Conservation (phyloP, 2,888 invertebrate genomes). For the Linnaemya tessellans region DNA sequence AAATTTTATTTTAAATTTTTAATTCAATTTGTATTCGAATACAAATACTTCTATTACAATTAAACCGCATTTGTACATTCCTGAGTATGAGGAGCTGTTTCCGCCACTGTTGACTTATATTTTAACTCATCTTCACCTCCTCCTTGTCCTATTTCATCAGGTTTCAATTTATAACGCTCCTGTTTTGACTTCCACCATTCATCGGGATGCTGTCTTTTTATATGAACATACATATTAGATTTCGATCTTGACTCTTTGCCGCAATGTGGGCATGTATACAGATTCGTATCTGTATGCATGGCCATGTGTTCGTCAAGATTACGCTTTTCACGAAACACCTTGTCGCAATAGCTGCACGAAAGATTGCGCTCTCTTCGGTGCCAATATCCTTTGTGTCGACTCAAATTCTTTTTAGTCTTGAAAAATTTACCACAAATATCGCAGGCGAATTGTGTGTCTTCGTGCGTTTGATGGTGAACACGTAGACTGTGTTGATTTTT, state of each 20-base stretch:
- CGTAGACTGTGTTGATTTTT: conserved; percentile 78
- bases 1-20: not conserved
- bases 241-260: conserved; percentile 80
- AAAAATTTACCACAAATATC: conserved; percentile 74
- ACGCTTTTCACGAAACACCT: conserved; percentile 79
- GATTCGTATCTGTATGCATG: conserved; percentile 79
- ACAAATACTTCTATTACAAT: conserved; percentile 4
- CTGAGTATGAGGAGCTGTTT: not conserved
- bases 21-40: not conserved
- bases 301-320: conserved; percentile 80
- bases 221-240: conserved; percentile 81
- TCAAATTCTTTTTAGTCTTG: conserved; percentile 77
- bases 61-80: conserved; percentile 31
- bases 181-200: conserved; percentile 79
- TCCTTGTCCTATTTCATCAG: conserved; percentile 26
- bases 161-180: conserved; percentile 72
- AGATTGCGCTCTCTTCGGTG: conserved; percentile 78
- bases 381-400: conserved; percentile 78
- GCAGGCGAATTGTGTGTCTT: conserved; percentile 70
- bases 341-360: conserved; percentile 79
- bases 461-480: conserved; percentile 72
- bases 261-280: conserved; percentile 80
- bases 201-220: conserved; percentile 79
- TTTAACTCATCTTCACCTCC: not conserved
- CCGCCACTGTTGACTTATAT: not conserved